Percentiles rank a stretch among this genome's conserved stretches.
Conservation (phyloP, 2,888 invertebrate species). For the Ormia ochracea region DNA sequence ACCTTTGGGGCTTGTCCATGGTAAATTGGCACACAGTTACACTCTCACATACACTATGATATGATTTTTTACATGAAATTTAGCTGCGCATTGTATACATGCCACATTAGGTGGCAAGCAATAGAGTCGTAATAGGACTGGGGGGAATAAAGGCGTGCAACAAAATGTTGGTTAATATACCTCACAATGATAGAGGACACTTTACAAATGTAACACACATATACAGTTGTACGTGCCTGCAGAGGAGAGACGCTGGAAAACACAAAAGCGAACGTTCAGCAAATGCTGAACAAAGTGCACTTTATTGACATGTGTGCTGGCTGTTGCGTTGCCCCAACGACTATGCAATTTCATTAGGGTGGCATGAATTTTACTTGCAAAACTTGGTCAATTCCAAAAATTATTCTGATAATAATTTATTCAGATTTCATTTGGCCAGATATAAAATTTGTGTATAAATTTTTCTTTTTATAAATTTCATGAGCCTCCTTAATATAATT, state of each 20-base stretch:
- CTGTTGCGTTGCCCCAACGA: background rate
- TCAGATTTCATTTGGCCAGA: no score
- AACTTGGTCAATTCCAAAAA: no score
- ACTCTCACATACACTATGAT: background rate
- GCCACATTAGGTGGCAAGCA: slow-evolving; percentile 40
- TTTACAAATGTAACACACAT: slow-evolving; percentile 1
- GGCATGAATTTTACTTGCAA: background rate
- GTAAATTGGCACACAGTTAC: background rate
- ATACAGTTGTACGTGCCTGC: background rate
- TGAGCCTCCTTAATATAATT: slow-evolving; percentile 11
- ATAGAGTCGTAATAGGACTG: slow-evolving; percentile 40
- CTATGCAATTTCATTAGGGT: background rate
- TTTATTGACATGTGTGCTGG: slow-evolving; percentile 31
- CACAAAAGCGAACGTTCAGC: slow-evolving; percentile 27
- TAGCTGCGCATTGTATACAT: slow-evolving; percentile 8
- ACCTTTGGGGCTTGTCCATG: slow-evolving; percentile 59
- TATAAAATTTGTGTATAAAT: no score
- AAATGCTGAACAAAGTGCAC: slow-evolving; percentile 49
- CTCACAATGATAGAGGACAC: slow-evolving; percentile 12
- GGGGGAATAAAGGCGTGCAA: slow-evolving; percentile 22
- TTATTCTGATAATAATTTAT: no score
- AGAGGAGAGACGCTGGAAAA: background rate
- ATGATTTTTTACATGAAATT: slow-evolving; percentile 16
- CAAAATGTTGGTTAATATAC: slow-evolving; percentile 56
- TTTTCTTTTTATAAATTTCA: no score